Evolutionary conservation across 2,888 invertebrate species (phyloP).

Genomic region (Alsophila aescularia): DNA sequence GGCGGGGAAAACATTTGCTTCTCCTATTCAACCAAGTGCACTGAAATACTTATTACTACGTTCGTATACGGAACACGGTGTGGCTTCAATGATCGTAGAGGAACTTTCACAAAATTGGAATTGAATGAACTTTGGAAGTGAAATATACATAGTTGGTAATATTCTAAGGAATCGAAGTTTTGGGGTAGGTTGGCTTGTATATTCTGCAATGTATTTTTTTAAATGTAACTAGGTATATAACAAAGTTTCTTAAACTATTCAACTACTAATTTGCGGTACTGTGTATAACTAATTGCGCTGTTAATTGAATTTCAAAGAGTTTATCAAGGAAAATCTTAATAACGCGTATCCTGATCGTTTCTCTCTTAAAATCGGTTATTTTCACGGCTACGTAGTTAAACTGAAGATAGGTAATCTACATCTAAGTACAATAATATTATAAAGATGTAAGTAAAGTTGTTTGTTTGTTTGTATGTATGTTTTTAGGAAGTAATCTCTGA

Average conservation of each 20-base stretch:
- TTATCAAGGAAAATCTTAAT: conserved; percentile 21
- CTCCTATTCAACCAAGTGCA: conserved; percentile 47
- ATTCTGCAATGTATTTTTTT: too few species aligned
- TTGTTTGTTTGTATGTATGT: too few species aligned
- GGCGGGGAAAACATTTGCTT: conserved; percentile 57
- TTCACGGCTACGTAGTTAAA: conserved; percentile 4
- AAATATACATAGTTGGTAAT: neutral
- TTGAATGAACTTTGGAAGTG: conserved; percentile 2
- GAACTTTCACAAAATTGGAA: conserved; percentile 12
- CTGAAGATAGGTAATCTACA: too few species aligned
- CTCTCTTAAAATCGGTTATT: conserved; percentile 13
- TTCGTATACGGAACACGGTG: conserved; percentile 10
- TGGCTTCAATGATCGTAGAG: conserved; percentile 8
- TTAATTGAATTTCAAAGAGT: neutral
- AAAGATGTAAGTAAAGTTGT: too few species aligned
- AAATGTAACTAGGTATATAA: neutral
- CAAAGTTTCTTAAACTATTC: neutral
- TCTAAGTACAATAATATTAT: too few species aligned
- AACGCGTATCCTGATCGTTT: conserved; percentile 23
- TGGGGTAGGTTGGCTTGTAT: too few species aligned
- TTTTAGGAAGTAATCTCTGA: too few species aligned
- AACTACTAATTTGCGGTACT: neutral
- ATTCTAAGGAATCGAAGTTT: neutral
- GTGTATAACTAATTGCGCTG: neutral
- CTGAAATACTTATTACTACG: conserved; percentile 33